Evolutionary conservation across 2,888 invertebrate species (phyloP).

Genomic region (Nomada goodeniana): DNA sequence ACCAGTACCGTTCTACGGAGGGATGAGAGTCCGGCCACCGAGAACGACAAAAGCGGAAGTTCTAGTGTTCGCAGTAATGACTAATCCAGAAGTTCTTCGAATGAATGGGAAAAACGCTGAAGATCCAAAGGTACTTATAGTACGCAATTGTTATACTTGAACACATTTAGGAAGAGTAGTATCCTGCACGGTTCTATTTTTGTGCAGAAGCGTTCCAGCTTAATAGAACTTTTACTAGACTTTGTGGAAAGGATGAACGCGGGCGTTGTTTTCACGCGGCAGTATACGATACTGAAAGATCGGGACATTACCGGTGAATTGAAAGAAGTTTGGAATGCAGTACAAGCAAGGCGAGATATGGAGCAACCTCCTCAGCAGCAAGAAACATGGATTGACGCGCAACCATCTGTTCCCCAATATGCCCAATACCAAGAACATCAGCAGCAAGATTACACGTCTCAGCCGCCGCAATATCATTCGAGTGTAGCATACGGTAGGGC

Average conservation of each 20-base stretch:
- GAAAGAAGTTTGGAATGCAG: constrained; percentile 90
- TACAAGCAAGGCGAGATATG: constrained; percentile 87
- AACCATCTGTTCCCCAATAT: constrained; percentile 77
- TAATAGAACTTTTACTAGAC: constrained; percentile 89
- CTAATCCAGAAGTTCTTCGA: constrained; percentile 89
- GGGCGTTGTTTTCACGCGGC: constrained; percentile 87
- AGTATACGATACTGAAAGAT: constrained; percentile 87
- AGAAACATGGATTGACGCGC: constrained; percentile 80
- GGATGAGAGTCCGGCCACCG: constrained; percentile 89
- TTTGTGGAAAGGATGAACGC: constrained; percentile 91
- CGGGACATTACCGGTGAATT: constrained; percentile 90
- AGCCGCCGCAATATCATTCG: constrained; percentile 76
- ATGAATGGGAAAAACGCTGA: constrained; percentile 89
- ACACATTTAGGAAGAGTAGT: not conserved
- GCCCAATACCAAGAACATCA: constrained; percentile 72
- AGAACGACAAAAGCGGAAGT: constrained; percentile 86
- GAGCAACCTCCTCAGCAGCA: constrained; percentile 84
- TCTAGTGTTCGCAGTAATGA: constrained; percentile 90
- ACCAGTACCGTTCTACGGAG: constrained; percentile 90
- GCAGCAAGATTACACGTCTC: constrained; percentile 66
- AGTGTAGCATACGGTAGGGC: constrained; percentile 66
- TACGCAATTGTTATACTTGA: not conserved
- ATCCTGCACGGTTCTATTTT: constrained; percentile 12
- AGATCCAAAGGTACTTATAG: constrained; percentile 85
- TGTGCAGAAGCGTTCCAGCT: constrained; percentile 87